Evolutionary conservation across 2,113 vertebrate species (phyloP), one percentile per base, ranked within the genome.

Genomic region (Acrocephalus arundinaceus): DNA sequence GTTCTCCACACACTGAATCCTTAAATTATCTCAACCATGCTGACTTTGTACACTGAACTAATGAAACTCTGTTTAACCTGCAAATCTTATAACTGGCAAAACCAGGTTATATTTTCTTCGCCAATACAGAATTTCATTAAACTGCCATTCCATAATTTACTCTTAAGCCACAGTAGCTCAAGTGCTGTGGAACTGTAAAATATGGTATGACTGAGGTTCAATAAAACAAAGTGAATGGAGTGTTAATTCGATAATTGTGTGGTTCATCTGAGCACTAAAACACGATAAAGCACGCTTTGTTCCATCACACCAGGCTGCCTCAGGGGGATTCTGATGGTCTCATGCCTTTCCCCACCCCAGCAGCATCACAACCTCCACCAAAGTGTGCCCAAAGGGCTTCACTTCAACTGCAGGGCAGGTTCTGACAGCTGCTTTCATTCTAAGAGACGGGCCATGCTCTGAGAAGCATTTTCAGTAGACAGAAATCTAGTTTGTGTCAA

Each of bases 191-290:
- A 78, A 62, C 7, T 79, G 23, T 85, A 77, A 62, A 85, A 74
- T 21, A 51, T 4, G 13, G 14, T 57, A 13, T 25, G 27, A 61
- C 62, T 75, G 48, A 66, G 59, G 79, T 24, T 54, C 49, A 70
- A 6, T 68, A 59, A 74, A 76, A 87, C 17, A 7, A 72, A 72
- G 65, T 20, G 67, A 90, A 63, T n/a, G 51, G 66, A 93, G 87
- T 92, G 90, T 77, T 95, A 85, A 91, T 96, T 91, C 87, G 93
- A 80, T 92, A 93, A 94, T 77, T 89, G 41, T 43, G 76, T 80
- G 55, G 75, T 85, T 82, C 72, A 66, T 87, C 84, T 72, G 58
- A 65, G 52, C 27, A 30, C 66, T 39, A 23, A 65, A 84, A 33
- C 52, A 84, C 65, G 74, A 54, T 20, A 43, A 41, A 52, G 5